These are phyloP conservation scores for Heteromurus nitidus DNA, from an alignment of 2,888 invertebrate species.

Conservation along the genomic window DNA sequence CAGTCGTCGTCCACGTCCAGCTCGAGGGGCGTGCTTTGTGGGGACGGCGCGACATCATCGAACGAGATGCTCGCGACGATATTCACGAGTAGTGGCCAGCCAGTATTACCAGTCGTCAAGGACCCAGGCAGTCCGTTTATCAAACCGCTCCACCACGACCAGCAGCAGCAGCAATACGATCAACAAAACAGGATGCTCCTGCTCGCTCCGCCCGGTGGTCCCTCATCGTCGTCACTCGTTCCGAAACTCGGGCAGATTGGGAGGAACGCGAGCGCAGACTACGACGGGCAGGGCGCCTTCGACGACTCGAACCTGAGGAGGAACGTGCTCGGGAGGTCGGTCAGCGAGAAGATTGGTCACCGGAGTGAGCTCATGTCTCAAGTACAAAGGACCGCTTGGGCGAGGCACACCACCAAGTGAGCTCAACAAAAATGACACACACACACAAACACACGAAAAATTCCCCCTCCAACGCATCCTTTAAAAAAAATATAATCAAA, in stretches of 20 bases:
- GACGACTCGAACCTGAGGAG: constrained; percentile 47
- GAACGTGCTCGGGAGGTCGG: constrained; percentile 78
- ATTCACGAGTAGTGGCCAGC: constrained; percentile 74
- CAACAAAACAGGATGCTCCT: neutral
- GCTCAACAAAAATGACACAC: constrained; percentile 31
- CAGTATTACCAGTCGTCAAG: constrained; percentile 78
- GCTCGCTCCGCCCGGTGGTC: constrained; percentile 36
- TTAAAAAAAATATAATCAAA: constrained; percentile 21
- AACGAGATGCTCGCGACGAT: constrained; percentile 61
- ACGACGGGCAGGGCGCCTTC: constrained; percentile 57
- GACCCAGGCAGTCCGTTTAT: constrained; percentile 45
- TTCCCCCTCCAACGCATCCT: neutral
- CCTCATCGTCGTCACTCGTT: constrained; percentile 11
- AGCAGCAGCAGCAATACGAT: neutral
- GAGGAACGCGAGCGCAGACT: constrained; percentile 64
- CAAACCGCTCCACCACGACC: constrained; percentile 41
- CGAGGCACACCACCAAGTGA: constrained; percentile 90
- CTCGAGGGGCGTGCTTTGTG: constrained; percentile 78
- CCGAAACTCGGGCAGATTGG: constrained; percentile 64
- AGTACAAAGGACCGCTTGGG: constrained; percentile 88
- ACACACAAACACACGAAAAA: constrained; percentile 13
- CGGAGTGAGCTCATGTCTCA: constrained; percentile 90
- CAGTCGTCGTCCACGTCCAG: constrained; percentile 78
- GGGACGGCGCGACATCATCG: constrained; percentile 72
- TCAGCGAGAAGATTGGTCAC: constrained; percentile 90